Evolutionary conservation across 2,888 invertebrate genomes (phyloP), one percentile per base, ranked within the genome.

Genomic region (Tetropium fuscum): DNA sequence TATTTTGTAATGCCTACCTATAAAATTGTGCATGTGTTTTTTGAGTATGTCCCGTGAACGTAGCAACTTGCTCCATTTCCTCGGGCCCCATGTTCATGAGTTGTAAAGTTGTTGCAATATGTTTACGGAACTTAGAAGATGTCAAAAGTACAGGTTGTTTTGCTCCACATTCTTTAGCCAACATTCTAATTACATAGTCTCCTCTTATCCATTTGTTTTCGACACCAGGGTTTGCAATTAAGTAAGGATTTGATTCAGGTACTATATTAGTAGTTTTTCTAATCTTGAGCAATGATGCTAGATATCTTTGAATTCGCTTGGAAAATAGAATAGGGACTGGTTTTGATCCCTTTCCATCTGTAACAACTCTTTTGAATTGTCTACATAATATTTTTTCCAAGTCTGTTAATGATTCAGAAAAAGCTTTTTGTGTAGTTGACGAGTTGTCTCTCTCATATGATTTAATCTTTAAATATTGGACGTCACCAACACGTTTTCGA

Each of bases 201-300:
- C 69, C 70, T 56, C 41, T 57, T 20, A 61, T 60, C 69, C 66
- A 66, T 51, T 60, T 41, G 34, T 60, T 36, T 43, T 51, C 15
- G 30, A 63, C 66, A 40, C 60, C 64, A 19, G 66, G 64, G 58
- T 69, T 66, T 25, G 66, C 68, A 54, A 69, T 68, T 15, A 68
- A 15, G 47, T 68, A 69, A 41, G 53, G 43, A 53, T 69, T 69
- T 18, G 47, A 40, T 45, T 56, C 56, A 11, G 67, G 67, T 13
- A 69, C 65, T 40, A 65, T 57, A 38, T 61, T 51, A 36, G 48
- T 63, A 13, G 27, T 54, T 25, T 54, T 58, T 43, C 64, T 41
- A 51, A 65, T 45, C 20, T 57, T 53, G 47, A 67, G 36, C 47
- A 69, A 49, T 32, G 48, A 11, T 27, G 38, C 15, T 34, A 34